Evolutionary conservation across 1,140 invertebrate genomes (phyloP).

Genomic region (Ylistrum balloti): DNA sequence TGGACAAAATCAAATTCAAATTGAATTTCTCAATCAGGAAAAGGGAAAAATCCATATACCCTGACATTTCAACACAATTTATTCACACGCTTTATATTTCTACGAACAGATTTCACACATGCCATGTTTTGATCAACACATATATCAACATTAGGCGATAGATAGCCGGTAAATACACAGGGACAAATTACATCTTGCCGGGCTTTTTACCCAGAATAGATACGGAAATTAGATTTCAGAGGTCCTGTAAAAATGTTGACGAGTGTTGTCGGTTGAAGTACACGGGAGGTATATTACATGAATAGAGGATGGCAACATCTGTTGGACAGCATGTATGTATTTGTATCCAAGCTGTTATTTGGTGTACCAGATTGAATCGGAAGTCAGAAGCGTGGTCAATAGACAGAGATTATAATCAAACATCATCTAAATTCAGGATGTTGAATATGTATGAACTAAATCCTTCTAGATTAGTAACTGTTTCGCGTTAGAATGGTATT

Average conservation of each 20-base stretch:
- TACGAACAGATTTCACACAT: neutral
- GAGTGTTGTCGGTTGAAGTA: neutral
- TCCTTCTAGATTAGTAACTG: neutral
- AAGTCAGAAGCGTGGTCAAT: neutral
- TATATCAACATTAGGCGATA: neutral
- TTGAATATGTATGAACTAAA: neutral
- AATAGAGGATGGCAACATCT: neutral
- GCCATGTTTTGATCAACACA: neutral
- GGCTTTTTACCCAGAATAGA: neutral
- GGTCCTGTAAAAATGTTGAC: neutral
- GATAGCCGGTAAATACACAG: neutral
- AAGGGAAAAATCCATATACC: neutral
- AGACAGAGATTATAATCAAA: neutral
- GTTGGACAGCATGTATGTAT: neutral
- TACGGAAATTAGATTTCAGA: neutral
- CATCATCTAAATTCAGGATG: neutral
- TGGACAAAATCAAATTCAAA: neutral
- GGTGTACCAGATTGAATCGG: neutral
- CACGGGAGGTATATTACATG: neutral
- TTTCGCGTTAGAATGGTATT: neutral
- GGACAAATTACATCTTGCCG: neutral
- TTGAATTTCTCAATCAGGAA: neutral
- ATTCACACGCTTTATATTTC: neutral
- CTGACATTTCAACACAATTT: neutral
- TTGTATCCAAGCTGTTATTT: neutral